Conservation (phyloP, 2,113 vertebrate genomes). For the Pyrgilauda ruficollis region DNA sequence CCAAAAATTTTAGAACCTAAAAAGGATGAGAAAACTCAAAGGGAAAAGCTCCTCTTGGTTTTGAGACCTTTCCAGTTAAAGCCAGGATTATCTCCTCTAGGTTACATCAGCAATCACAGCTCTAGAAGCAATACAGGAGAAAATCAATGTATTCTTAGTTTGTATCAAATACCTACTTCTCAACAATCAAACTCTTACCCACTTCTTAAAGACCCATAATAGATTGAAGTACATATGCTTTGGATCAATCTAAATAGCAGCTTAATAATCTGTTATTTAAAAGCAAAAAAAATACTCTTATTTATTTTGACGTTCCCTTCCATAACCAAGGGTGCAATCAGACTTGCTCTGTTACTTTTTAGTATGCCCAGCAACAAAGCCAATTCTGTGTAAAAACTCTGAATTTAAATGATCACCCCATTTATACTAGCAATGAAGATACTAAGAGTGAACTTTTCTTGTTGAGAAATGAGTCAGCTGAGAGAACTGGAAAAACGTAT, state of each 20-base stretch:
- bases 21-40: neutral
- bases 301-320: neutral
- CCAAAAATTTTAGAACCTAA: neutral
- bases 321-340: neutral
- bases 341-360: neutral
- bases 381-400: neutral
- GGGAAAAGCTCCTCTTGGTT: neutral
- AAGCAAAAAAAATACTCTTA: neutral
- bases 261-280: neutral
- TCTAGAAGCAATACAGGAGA: neutral
- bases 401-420: neutral
- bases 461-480: neutral
- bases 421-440: neutral
- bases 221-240: neutral
- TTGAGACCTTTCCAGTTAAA: neutral
- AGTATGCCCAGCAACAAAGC: neutral
- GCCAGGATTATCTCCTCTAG: neutral
- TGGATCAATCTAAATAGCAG: neutral
- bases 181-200: neutral
- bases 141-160: neutral
- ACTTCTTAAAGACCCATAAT: neutral
- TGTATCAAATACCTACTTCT: neutral
- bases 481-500: neutral
- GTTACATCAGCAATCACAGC: neutral
- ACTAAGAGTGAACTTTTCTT: neutral